Percentiles rank a stretch among this genome's conserved stretches.
phyloP scores from a whole-genome alignment of 2,797 vertebrate species.

The Argentina silus region DNA sequence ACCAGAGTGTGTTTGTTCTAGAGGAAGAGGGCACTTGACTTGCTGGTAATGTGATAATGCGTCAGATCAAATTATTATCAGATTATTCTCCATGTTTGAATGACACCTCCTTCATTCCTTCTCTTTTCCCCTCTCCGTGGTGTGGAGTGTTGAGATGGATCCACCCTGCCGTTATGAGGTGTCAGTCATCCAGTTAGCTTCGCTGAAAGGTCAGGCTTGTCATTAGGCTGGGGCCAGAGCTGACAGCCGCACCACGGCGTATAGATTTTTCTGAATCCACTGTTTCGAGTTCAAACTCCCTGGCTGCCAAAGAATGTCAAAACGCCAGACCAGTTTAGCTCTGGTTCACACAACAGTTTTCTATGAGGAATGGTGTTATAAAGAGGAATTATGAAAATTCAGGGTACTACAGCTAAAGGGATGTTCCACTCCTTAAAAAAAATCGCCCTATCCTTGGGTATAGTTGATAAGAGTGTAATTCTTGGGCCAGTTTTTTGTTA shows the following conservation, averaged over 20 bases:
- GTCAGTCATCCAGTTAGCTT: conserved; percentile 48
- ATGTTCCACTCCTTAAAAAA: no score
- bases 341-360: background rate
- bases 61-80: background rate
- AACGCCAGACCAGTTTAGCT: background rate
- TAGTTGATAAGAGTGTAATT: no score
- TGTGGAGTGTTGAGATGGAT: conserved; percentile 24
- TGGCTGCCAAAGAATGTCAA: background rate
- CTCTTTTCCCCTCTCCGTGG: no score
- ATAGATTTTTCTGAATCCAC: conserved; percentile 51
- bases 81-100: background rate
- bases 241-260: conserved; percentile 41
- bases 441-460: no score
- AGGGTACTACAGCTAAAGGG: no score
- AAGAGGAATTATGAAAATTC: background rate
- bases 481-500: no score
- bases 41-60: background rate
- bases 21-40: background rate
- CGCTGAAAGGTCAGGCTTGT: conserved; percentile 55
- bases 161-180: conserved; percentile 40
- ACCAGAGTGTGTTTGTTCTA: no score
- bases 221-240: conserved; percentile 39
- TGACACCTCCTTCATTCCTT: background rate
- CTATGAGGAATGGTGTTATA: background rate
- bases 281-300: conserved; percentile 21